Base-by-base conservation (phyloP, 2,888 invertebrate species). In the Cartodere bifasciata region DNA sequence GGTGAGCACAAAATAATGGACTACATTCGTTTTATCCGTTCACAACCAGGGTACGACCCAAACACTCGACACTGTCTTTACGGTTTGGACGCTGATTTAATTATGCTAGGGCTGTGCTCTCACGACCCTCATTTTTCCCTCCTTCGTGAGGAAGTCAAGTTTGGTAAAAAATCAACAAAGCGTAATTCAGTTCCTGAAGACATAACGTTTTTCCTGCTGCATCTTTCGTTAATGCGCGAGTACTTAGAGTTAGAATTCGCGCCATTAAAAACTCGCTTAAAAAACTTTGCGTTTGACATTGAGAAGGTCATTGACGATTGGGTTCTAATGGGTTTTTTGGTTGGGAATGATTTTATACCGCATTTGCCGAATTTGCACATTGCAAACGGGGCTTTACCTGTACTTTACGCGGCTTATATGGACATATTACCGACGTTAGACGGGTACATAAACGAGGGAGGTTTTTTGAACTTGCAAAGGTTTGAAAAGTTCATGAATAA, bases 1-100 rank as follows among this genome's bases (percentile, higher is more conserved):
- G 97, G 98, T 1, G 98, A 98, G 61, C 98, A 98, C 58, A 97
- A 97, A 63, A 91, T 97, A 39, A 95, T 97, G 95, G 97, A 97
- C 58, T 97, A 90, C 54, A 95, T 98, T 44, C 71, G 97, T 2
- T 84, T 75, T 62, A 69, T 87, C 49, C 82, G 87, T 46, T 72
- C 87, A 0, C 77, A 82, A 53, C 75, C 82, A 0, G 77, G 74
- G 36, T 91, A 91, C 53, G 79, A 95, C 57, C 77, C 84, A 0
- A 84, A 92, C 56, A 94, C 91, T 1, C 65, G 92, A 11, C 97
- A 98, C 59, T 98, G 97, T 56, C 69, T 98, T 28, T 97, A 97
- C 56, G 97, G 97, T 0, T 66, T 95, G 13, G 97, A 98, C 61
- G 95, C 97, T 2, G 97, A 98, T 70, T 72, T 98, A 41, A 91